A percentile compares a stretch with the other conserved stretches of the same genome.
Conservation (phyloP, 2,113 vertebrate species). For the Ellobius talpinus region DNA sequence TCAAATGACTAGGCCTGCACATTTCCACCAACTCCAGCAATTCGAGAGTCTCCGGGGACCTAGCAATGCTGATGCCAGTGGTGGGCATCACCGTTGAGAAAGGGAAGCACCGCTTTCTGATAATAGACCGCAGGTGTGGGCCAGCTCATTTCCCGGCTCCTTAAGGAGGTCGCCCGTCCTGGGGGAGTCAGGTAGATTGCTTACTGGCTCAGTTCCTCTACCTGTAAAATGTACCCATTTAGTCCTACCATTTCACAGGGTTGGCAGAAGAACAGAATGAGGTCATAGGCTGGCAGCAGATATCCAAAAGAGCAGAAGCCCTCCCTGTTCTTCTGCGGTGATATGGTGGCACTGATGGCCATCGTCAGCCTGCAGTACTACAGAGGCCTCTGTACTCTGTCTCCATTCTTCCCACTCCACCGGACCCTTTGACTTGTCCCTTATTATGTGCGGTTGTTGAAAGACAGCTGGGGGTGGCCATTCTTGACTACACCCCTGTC, state of each 20-base stretch:
- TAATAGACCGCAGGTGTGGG: conserved; percentile 60
- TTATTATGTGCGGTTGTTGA: not conserved
- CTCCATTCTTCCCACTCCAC: not conserved
- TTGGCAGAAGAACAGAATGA: not conserved
- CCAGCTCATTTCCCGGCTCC: not conserved
- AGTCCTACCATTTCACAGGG: not conserved
- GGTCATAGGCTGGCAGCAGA: rapidly evolving
- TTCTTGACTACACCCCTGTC: not conserved
- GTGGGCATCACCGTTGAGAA: not conserved
- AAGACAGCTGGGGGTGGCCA: not conserved
- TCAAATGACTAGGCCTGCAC: conserved; percentile 46
- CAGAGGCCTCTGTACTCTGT: too few species aligned
- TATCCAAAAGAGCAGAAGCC: rapidly evolving
- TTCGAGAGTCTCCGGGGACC: conserved; percentile 22
- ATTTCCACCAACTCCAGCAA: conserved; percentile 46
- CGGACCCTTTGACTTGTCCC: not conserved
- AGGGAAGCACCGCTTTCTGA: conserved; percentile 42
- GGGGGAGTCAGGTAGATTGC: not conserved
- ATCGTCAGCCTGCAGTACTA: rapidly evolving
- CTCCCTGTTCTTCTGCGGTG: rapidly evolving
- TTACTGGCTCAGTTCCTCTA: not conserved
- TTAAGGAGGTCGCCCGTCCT: not conserved
- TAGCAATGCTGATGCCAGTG: not conserved
- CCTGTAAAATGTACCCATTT: not conserved
- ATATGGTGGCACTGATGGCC: not conserved